These are phyloP conservation scores for Cygnus olor DNA, from an alignment of 2,797 vertebrate genomes.

Conservation along the genomic window DNA sequence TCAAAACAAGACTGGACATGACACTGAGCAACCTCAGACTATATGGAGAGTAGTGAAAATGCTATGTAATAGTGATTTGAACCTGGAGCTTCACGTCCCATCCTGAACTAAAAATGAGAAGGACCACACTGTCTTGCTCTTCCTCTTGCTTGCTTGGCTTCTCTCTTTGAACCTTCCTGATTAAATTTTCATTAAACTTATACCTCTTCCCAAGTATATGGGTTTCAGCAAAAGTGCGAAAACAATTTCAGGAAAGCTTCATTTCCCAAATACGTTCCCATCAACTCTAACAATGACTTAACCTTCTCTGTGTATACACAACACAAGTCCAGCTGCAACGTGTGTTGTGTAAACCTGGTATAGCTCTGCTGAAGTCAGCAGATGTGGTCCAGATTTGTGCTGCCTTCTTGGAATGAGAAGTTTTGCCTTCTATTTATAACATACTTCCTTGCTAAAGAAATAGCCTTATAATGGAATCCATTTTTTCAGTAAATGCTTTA, in stretches of 20 bases:
- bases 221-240: not conserved
- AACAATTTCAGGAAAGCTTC: not conserved
- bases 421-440: constrained; percentile 51
- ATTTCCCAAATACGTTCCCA: not conserved
- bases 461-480: not conserved
- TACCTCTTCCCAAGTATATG: not conserved
- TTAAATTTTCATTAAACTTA: not conserved
- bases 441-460: constrained; percentile 11
- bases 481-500: constrained; percentile 12
- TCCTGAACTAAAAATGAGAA: not conserved
- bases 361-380: constrained; percentile 56
- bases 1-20: not conserved
- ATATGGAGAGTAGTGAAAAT: not conserved
- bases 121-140: not conserved
- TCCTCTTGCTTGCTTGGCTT: not conserved
- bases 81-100: not conserved
- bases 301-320: not conserved
- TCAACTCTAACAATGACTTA: not conserved
- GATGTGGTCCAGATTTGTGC: constrained; percentile 43
- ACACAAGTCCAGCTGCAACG: not conserved
- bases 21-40: not conserved
- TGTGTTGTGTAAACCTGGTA: constrained; percentile 32
- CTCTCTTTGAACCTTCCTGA: not conserved
- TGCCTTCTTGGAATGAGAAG: constrained; percentile 21
- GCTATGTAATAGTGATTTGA: not conserved